Conservation (phyloP, 2,797 vertebrate species). For the Petrocephalus schoutedeni region DNA sequence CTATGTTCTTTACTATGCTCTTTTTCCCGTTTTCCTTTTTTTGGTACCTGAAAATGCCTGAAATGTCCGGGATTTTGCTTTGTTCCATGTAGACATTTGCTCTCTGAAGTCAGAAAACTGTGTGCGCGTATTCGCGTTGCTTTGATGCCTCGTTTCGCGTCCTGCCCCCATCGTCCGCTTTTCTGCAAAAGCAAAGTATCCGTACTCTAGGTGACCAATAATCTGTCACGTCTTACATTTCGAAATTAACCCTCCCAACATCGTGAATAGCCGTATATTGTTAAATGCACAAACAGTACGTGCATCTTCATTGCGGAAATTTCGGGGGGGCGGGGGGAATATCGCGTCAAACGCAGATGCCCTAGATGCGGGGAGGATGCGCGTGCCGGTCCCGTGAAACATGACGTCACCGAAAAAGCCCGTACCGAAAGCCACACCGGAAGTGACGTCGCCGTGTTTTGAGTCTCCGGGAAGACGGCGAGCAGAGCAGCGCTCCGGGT, state of each 20-base stretch:
- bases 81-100: too few relatives aligned
- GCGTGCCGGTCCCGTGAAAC: not conserved
- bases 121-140: too few relatives aligned
- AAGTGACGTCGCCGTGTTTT: slow-evolving; percentile 61
- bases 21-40: too few relatives aligned
- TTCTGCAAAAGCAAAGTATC: not conserved
- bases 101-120: too few relatives aligned
- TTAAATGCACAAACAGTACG: not conserved
- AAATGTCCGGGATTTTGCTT: too few relatives aligned
- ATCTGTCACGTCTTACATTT: not conserved
- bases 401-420: not conserved
- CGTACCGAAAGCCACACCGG: slow-evolving; percentile 29
- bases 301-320: not conserved
- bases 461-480: slow-evolving; percentile 62
- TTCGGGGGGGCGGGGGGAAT: not conserved
- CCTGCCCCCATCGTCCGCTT: not conserved
- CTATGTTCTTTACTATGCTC: too few relatives aligned
- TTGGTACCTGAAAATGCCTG: too few relatives aligned
- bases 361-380: not conserved
- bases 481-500: slow-evolving; percentile 42
- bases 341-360: not conserved
- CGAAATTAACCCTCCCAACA: not conserved
- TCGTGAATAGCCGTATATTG: not conserved
- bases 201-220: not conserved
- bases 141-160: not conserved